Evolutionary conservation across 2,113 vertebrate genomes (phyloP).

Genomic region (Podarcis cretensis): DNA sequence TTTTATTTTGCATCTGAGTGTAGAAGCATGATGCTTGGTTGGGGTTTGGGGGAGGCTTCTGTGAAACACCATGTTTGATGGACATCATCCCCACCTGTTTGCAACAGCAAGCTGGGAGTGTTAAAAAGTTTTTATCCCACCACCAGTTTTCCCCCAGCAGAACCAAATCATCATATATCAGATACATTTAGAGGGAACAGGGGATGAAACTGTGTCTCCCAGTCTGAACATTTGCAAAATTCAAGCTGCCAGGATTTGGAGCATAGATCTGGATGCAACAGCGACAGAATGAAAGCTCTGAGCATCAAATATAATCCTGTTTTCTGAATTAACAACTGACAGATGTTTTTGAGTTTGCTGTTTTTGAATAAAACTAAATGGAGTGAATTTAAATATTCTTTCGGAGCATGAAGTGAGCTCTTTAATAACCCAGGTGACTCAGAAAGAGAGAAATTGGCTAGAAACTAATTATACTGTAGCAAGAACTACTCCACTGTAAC

Average conservation of each 20-base stretch:
- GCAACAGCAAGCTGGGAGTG: background rate
- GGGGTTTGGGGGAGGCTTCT: background rate
- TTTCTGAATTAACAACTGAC: background rate
- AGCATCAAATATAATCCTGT: background rate
- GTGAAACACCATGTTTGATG: background rate
- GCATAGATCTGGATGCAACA: background rate
- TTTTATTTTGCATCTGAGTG: background rate
- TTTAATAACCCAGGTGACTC: conserved; percentile 8
- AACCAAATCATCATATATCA: background rate
- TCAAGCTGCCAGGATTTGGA: background rate
- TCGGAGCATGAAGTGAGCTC: background rate
- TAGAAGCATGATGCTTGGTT: background rate
- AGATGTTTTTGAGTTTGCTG: conserved; percentile 9
- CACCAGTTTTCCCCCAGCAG: too few species aligned
- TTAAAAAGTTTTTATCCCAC: too few species aligned
- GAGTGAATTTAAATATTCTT: background rate
- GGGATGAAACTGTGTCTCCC: background rate
- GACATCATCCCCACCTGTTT: background rate
- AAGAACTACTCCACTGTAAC: background rate
- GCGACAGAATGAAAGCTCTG: background rate
- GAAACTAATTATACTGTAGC: background rate
- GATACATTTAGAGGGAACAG: background rate
- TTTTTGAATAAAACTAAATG: conserved; percentile 12
- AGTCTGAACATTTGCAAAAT: background rate
- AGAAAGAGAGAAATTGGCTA: conserved; percentile 1